Base-by-base conservation (phyloP, 2,113 vertebrate genomes). In the Seriola aureovittata region DNA sequence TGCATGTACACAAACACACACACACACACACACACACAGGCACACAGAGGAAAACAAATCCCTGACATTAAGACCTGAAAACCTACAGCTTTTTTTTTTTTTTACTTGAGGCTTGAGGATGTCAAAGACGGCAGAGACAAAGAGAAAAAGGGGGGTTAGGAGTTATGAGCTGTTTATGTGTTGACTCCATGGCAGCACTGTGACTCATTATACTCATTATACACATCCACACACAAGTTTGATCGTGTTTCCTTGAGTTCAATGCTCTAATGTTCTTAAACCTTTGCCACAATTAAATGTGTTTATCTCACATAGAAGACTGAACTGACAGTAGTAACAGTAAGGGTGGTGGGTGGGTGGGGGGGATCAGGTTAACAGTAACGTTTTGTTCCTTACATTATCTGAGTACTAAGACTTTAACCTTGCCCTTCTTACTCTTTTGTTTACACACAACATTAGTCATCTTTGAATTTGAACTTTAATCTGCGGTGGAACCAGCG, bases 381-480 rank as follows among this genome's bases (percentile, higher is more conserved):
- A 46, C 29, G 8, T 48, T 81, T 50, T 73, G 38, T 54, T 73
- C 66, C 59, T 32, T 62, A 40, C 6, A 7, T 32, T 71, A 67
- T 82, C 62, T 21, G 13, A 3, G 0, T 59, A 44, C 69, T 58
- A 29, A 76, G 17, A 82, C 48, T 58, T 36, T 79, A 72, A 78
- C 77, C 71, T 77, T 62, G 38, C 19, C 50, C 11, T 5, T 74
- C 29, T 79, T 1, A 46, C 17, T 68, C 9, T 23, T 19, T 68
- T 88, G 78, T 85, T 84, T 83, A 68, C 74, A 32, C 55, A 42
- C 54, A 69, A 52, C 75, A 32, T 68, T 25, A 19, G 25, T 73
- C 17, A 81, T 80, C n/a, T 76, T 48, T n/a, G 64, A 75, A 16
- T 75, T 82, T 75, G 52, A 50, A 59, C 42, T 52, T 12, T 74